Evolutionary conservation across 2,888 invertebrate genomes (phyloP).

Genomic region (Lucinisca nassula): DNA sequence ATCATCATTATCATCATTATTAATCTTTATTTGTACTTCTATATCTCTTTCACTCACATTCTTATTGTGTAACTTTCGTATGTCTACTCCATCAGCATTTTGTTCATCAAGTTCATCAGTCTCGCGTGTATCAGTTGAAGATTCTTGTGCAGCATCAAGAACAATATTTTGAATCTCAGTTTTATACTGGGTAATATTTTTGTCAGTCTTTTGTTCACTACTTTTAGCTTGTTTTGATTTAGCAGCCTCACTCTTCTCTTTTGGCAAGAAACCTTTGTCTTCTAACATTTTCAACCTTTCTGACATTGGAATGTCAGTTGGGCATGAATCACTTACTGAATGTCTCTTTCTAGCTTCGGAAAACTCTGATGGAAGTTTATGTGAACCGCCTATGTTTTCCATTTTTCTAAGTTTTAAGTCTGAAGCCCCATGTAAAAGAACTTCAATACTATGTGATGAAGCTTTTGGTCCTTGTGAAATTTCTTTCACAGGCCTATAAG

Average conservation of each 20-base stretch:
- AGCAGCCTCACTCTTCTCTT: constrained; percentile 4
- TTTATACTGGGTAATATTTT: background rate
- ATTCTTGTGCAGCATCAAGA: background rate
- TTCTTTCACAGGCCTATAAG: constrained; percentile 74
- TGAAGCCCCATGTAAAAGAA: constrained; percentile 76
- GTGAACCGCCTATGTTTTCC: constrained; percentile 47
- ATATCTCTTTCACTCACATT: background rate
- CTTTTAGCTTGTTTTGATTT: background rate
- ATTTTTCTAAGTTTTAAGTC: background rate
- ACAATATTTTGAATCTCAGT: background rate
- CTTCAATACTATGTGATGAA: constrained; percentile 84
- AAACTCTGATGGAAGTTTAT: constrained; percentile 48
- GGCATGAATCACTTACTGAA: constrained; percentile 55
- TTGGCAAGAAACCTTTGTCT: constrained; percentile 60
- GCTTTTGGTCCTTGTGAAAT: constrained; percentile 63
- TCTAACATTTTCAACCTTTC: constrained; percentile 53
- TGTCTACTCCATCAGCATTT: background rate
- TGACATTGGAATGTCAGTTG: constrained; percentile 56
- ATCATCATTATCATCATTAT: background rate
- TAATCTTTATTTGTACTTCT: background rate
- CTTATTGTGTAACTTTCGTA: background rate
- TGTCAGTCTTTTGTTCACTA: background rate
- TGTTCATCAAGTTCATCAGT: background rate
- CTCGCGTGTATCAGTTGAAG: background rate
- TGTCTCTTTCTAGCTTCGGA: constrained; percentile 13